Evolutionary conservation across 2,888 invertebrate genomes (phyloP), one percentile per base, ranked within the genome.

Genomic region (Clostera curtula): DNA sequence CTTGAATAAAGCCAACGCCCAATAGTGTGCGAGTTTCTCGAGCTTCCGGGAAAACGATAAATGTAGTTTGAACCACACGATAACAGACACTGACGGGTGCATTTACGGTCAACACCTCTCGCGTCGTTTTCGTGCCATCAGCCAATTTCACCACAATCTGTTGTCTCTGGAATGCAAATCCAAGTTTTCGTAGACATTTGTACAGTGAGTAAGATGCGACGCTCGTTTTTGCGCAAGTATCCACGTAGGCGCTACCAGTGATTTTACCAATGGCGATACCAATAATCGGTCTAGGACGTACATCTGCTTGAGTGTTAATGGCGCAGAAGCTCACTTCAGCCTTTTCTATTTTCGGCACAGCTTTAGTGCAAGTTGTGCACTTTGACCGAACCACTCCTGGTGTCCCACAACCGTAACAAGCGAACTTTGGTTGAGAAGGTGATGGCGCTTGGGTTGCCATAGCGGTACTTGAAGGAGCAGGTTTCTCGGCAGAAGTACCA

Each of bases 181-280:
- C 31, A 9, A n/a, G 13, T 17, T 19, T 25, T 19, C 17, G 12
- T 5, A 36, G 19, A 18, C 22, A 31, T 19, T 19, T 14, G 12
- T 36, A 42, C 3, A 42, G 12, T 0, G 5, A n/a, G 9, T 28
- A 33, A 8, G 42, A 40, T 16, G 36, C 34, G 5, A 36, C 32
- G 20, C 28, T 39, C 2, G 29, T 22, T 19, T 35, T 37, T 0
- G 37, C 37, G 4, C 30, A 26, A 12, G 20, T 32, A 17, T 36
- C 36, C 5, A 38, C 18, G 3, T 40, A 38, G 5, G 36, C 40
- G 2, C n/a, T 32, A n/a, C n/a, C n/a, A n/a, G n/a, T n/a, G n/a
- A n/a, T n/a, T n/a, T n/a, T n/a, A n/a, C 19, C 27, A 11, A 40
- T 29, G 2, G 19, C 26, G 12, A 44, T 37, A 7, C 19, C 26